phyloP scores from a whole-genome alignment of 2,888 invertebrate species.

The Yponomeuta sedellus region DNA sequence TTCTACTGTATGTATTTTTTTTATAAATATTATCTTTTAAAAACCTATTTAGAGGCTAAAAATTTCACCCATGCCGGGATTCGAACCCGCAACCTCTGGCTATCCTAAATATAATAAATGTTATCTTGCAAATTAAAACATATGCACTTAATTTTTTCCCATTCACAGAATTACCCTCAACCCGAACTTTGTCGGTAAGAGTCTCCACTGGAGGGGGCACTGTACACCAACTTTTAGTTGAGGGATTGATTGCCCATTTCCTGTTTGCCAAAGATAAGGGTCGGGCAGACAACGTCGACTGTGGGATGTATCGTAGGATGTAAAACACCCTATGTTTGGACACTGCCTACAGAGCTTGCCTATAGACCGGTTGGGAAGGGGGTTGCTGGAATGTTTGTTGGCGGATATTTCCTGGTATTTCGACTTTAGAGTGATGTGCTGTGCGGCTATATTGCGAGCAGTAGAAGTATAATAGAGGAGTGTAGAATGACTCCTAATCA shows the following conservation, averaged over 20 bases:
- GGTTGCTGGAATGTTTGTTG: conserved; percentile 2
- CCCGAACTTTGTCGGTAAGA: not conserved
- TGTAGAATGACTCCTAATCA: too few species aligned
- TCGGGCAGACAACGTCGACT: conserved; percentile 8
- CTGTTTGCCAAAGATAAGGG: conserved; percentile 51
- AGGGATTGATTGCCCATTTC: conserved; percentile 38
- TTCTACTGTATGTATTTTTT: too few species aligned
- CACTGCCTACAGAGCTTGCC: not conserved
- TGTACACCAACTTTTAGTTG: not conserved
- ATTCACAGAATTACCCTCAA: not conserved
- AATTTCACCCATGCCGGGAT: too few species aligned
- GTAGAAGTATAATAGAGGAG: too few species aligned
- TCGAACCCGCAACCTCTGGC: too few species aligned
- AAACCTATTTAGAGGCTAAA: too few species aligned
- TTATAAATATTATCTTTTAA: too few species aligned
- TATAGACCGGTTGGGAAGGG: conserved; percentile 2
- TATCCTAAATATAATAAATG: too few species aligned
- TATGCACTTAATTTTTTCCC: too few species aligned
- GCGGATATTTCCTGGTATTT: not conserved
- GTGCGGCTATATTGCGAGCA: too few species aligned
- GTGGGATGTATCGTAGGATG: not conserved
- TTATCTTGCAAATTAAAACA: too few species aligned
- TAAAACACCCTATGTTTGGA: conserved; percentile 12
- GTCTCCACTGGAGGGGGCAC: not conserved
- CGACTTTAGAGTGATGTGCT: not conserved